Conservation (phyloP, 1,140 invertebrate species). For the Megalonaias nervosa region DNA sequence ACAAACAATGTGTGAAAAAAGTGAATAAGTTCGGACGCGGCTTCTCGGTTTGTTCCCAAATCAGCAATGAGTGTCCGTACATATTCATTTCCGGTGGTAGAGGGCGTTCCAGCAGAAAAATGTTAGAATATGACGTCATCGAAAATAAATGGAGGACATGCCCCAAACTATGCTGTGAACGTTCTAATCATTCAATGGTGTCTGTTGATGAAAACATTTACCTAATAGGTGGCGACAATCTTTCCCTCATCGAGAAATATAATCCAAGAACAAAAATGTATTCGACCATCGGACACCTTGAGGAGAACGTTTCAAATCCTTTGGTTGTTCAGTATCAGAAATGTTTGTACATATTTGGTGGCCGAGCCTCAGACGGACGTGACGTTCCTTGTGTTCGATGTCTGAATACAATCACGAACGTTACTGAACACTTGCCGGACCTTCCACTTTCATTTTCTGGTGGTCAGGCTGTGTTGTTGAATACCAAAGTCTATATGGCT, state of each 20-base stretch:
- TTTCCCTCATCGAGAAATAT: slow-evolving; percentile 19
- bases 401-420: slow-evolving; percentile 17
- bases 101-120: neutral
- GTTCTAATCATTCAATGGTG: slow-evolving; percentile 14
- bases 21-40: slow-evolving; percentile 18
- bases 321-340: neutral
- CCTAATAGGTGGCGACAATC: slow-evolving; percentile 20
- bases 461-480: slow-evolving; percentile 25
- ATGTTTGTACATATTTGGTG: slow-evolving; percentile 26
- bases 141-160: slow-evolving; percentile 21
- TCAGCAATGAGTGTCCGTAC: slow-evolving; percentile 19
- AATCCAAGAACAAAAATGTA: slow-evolving; percentile 10
- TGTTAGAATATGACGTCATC: slow-evolving; percentile 24
- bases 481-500: slow-evolving; percentile 15
- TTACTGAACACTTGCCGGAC: neutral
- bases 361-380: slow-evolving; percentile 6
- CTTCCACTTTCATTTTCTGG: slow-evolving; percentile 23
- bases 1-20: slow-evolving; percentile 18
- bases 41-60: slow-evolving; percentile 13
- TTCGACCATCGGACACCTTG: neutral
- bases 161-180: neutral
- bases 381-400: slow-evolving; percentile 13
- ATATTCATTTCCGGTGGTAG: slow-evolving; percentile 21
- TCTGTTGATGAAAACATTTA: slow-evolving; percentile 8
- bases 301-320: slow-evolving; percentile 5